A percentile compares a stretch with the other conserved stretches of the same genome.
These are phyloP conservation scores for Operophtera brumata DNA, from an alignment of 2,888 invertebrate genomes.

Conservation along the genomic window DNA sequence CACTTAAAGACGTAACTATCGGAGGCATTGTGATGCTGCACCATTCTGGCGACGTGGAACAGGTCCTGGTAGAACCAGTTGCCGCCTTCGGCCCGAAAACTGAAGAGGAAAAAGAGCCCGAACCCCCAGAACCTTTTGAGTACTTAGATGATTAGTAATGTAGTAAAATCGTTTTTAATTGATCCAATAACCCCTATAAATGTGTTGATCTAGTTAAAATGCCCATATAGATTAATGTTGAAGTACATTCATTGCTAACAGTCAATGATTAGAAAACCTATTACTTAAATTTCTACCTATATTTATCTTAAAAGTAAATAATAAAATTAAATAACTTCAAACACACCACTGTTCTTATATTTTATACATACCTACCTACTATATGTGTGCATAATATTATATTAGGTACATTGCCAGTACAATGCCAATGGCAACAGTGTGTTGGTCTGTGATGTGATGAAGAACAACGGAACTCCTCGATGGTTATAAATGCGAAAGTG, in stretches of 20 bases:
- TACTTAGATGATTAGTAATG: slow-evolving; percentile 89
- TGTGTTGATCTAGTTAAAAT: slow-evolving; percentile 57
- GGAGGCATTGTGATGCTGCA: slow-evolving; percentile 98
- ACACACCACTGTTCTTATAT: background rate
- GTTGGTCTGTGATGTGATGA: too few species aligned
- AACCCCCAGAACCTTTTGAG: slow-evolving; percentile 98
- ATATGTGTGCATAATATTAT: too few species aligned
- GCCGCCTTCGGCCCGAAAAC: slow-evolving; percentile 94
- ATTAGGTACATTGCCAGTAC: too few species aligned
- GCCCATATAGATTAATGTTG: slow-evolving; percentile 48
- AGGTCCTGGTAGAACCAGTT: slow-evolving; percentile 95
- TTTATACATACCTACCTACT: too few species aligned
- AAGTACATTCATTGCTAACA: slow-evolving; percentile 26
- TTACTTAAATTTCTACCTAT: too few species aligned
- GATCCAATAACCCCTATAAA: slow-evolving; percentile 45
- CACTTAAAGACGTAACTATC: slow-evolving; percentile 95
- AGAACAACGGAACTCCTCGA: too few species aligned
- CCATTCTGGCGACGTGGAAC: slow-evolving; percentile 89
- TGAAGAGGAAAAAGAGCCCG: slow-evolving; percentile 97
- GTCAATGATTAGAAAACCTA: slow-evolving; percentile 18
- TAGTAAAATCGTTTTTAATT: slow-evolving; percentile 41
- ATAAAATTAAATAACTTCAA: background rate
- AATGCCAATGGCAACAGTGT: too few species aligned
- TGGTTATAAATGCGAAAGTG: too few species aligned
- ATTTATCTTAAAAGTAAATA: slow-evolving; percentile 42